Conservation (phyloP, 2,113 vertebrate species). For the Chitala chitala region DNA sequence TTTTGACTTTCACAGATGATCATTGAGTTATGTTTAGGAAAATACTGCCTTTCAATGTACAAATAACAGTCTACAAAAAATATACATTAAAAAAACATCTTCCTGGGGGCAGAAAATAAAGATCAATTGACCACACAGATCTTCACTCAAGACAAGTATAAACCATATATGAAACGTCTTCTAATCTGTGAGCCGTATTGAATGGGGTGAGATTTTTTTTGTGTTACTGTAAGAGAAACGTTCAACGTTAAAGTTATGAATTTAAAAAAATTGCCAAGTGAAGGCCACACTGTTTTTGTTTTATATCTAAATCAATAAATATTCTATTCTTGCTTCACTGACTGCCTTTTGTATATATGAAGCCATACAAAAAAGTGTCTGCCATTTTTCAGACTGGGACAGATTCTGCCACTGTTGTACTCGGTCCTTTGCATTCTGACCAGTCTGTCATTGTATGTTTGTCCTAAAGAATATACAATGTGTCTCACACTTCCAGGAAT, state of each 20-base stretch:
- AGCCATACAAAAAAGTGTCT: conserved; percentile 6
- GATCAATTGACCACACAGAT: too few species aligned
- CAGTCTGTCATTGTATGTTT: background rate
- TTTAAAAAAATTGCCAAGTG: background rate
- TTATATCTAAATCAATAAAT: background rate
- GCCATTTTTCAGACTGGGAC: conserved; percentile 17
- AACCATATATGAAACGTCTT: too few species aligned
- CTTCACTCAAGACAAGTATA: too few species aligned
- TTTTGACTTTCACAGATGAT: too few species aligned
- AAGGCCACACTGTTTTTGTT: background rate
- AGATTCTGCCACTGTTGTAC: background rate
- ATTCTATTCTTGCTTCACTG: too few species aligned
- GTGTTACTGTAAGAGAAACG: background rate
- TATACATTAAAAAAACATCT: too few species aligned
- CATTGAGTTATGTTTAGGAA: background rate
- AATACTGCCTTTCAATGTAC: background rate
- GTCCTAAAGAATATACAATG: conserved; percentile 2
- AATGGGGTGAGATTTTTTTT: too few species aligned
- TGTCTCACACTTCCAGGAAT: background rate
- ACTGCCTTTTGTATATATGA: too few species aligned
- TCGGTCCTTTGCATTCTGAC: conserved; percentile 1
- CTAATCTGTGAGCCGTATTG: too few species aligned
- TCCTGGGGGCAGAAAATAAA: too few species aligned
- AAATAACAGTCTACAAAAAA: background rate
- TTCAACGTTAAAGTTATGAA: background rate